Percentiles rank a stretch among this genome's conserved stretches.
phyloP scores from a whole-genome alignment of 2,113 vertebrate genomes.

The Psammodynastes pulverulentus region DNA sequence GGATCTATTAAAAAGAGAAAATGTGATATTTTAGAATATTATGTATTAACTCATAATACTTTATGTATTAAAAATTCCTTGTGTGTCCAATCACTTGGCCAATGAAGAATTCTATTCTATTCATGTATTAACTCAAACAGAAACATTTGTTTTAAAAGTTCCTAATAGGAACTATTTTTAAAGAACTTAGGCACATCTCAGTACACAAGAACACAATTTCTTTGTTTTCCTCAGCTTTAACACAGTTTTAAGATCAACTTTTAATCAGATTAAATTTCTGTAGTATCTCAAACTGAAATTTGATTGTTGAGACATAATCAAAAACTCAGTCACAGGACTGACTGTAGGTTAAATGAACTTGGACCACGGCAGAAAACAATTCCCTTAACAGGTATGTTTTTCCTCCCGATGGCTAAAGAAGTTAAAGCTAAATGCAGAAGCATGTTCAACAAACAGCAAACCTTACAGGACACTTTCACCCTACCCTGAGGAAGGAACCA shows the following conservation, averaged over 20 bases:
- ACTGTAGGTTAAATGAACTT: neutral
- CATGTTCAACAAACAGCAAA: neutral
- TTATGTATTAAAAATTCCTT: no score
- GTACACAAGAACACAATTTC: neutral
- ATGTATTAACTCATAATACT: neutral
- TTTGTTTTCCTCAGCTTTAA: neutral
- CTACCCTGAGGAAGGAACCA: neutral
- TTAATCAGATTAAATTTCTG: neutral
- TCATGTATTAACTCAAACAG: no score
- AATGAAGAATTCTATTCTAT: no score
- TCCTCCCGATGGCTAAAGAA: neutral
- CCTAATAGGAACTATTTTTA: neutral
- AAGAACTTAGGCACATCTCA: neutral
- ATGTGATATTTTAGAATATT: conserved; percentile 38
- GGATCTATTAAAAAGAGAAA: conserved; percentile 81
- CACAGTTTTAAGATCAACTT: neutral
- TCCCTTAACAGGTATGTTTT: neutral
- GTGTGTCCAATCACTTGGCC: no score
- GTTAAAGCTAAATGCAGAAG: neutral
- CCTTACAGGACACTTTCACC: neutral
- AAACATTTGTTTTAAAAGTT: neutral
- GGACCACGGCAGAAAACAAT: neutral
- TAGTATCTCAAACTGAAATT: neutral
- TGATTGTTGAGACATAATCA: neutral
- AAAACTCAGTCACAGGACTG: neutral